A percentile compares a stretch with the other conserved stretches of the same genome.
These are phyloP conservation scores for Sarcophaga subvicina DNA, from an alignment of 2,888 invertebrate genomes.

Conservation along the genomic window DNA sequence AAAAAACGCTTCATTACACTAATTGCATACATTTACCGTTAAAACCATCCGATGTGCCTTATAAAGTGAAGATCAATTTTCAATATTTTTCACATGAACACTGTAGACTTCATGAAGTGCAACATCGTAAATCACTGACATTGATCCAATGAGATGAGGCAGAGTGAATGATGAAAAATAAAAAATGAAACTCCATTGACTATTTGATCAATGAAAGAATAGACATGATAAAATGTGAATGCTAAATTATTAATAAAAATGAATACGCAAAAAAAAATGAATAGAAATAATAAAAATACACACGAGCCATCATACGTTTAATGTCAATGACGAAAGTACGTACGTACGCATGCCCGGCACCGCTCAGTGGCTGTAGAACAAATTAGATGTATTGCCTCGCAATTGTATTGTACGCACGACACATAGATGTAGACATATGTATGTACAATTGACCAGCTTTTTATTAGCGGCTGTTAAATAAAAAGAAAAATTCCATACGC, in stretches of 20 bases:
- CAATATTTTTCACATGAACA: conserved; percentile 19
- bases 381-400: conserved; percentile 5
- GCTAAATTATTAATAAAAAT: conserved; percentile 33
- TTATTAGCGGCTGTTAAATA: too few species aligned
- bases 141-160: conserved; percentile 44
- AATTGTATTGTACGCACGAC: too few species aligned
- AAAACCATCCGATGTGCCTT: conserved; percentile 33
- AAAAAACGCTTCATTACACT: conserved; percentile 20
- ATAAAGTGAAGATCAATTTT: conserved; percentile 23
- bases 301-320: conserved; percentile 51
- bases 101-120: not conserved
- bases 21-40: conserved; percentile 41
- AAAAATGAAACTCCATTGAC: conserved; percentile 33
- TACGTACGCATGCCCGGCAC: not conserved
- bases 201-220: conserved; percentile 43
- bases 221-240: conserved; percentile 44
- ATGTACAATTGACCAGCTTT: too few species aligned
- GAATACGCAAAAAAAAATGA: too few species aligned
- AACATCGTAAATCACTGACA: conserved; percentile 48
- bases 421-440: too few species aligned
- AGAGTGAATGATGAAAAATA: conserved; percentile 30
- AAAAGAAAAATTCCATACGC: too few species aligned
- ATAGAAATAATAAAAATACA: conserved; percentile 13
- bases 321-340: conserved; percentile 61
- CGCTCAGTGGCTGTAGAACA: not conserved